These are phyloP conservation scores for Eclectus roratus DNA, from an alignment of 2,113 vertebrate genomes.

Conservation along the genomic window DNA sequence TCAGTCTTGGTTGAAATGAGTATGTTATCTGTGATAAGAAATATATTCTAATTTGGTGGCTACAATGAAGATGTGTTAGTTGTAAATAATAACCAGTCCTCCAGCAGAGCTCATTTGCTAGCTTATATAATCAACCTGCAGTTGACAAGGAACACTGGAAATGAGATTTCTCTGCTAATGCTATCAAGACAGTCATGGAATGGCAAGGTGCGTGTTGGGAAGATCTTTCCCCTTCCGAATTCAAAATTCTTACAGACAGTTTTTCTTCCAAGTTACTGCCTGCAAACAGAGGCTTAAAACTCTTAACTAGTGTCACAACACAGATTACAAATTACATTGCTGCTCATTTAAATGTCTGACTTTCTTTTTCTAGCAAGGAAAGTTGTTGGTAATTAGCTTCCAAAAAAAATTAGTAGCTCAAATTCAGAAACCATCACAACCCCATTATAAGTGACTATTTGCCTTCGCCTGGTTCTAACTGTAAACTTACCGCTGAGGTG, in stretches of 20 bases:
- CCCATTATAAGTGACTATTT: rapidly evolving
- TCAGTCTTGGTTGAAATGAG: not conserved
- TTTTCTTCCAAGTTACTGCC: not conserved
- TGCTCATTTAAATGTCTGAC: not conserved
- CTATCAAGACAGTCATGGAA: not conserved
- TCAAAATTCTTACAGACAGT: not conserved
- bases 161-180: not conserved
- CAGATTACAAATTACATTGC: not conserved
- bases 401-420: not conserved
- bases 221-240: not conserved
- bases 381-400: not conserved
- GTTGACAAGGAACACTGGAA: not conserved
- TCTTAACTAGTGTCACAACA: not conserved
- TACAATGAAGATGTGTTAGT: not conserved
- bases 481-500: too few species aligned
- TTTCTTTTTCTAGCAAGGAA: not conserved
- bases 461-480: not conserved
- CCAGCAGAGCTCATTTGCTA: not conserved
- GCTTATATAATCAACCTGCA: not conserved
- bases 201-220: rapidly evolving
- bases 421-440: not conserved
- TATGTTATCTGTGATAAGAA: not conserved
- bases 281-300: not conserved
- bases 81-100: not conserved
- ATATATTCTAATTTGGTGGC: not conserved